Base-by-base conservation (phyloP, 2,888 invertebrate genomes). In the Halocaridina rubra region DNA sequence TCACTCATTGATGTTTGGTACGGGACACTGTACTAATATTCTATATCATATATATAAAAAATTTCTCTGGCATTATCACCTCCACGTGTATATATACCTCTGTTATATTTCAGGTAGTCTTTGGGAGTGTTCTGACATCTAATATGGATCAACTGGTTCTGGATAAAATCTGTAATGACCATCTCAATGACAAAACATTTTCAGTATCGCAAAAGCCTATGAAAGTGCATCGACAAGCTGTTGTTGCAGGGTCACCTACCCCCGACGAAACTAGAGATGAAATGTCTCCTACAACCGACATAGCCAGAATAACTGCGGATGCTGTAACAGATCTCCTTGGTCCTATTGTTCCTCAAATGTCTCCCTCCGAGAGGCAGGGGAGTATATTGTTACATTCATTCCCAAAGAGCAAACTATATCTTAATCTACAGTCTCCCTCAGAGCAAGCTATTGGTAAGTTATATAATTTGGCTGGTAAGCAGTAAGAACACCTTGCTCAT, bases 361-460 rank as follows among this genome's bases (percentile, higher is more conserved):
- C 13, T 5, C 19, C 22, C 8, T 8, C 72, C 3, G 24, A 24
- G 46, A 24, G 19, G 22, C 77, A 24, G 22, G 24, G 13, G 61
- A 33, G 32, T 8, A 71, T 82, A 30, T 22, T 82, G 19, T 61
- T 82, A 8, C 76, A 82, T 29, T 82, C 77, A n/a, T 57, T 82
- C 4, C 33, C 77, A 19, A 33, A 29, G 19, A 30, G 39, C 8
- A 57, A 82, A 24, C 16, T 82, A 10, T 69, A 29, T 3, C 59
- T 77, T 7, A 46, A 76, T 29, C 71, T 82, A 8, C 16, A 76
- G 19, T 27, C 19, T 32, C 71, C 82, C 8, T 39, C 77, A 0
- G 29, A 39, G 7, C 53, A 71, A 19, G 77, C 82, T 57, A 46
- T 71, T 33, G 82, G 82, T 82, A 24, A 2, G 81, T 46, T 30